Evolutionary conservation across 2,113 vertebrate genomes (phyloP).

Genomic region (Microcebus jonahi): DNA sequence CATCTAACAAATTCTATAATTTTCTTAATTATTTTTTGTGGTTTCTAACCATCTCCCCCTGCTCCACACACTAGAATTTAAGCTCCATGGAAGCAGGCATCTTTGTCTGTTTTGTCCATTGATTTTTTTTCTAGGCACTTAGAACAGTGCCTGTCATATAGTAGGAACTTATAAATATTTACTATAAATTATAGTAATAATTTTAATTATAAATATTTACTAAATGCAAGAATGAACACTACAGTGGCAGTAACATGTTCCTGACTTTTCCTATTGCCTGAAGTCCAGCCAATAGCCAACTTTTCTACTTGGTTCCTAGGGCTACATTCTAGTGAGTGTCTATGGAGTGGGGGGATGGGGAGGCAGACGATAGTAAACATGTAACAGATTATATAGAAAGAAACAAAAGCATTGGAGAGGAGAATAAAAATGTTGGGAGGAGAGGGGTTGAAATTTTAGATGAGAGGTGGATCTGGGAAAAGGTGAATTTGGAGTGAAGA

Average conservation of each 20-base stretch:
- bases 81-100: not conserved
- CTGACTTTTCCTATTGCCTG: not conserved
- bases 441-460: not conserved
- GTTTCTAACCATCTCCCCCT: not conserved
- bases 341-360: not conserved
- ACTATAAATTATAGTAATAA: too few relatives aligned
- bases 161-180: not conserved
- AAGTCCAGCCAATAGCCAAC: not conserved
- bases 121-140: not conserved
- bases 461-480: not conserved
- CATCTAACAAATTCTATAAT: not conserved
- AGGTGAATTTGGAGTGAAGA: not conserved
- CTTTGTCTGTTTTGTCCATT: not conserved
- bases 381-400: not conserved
- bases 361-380: not conserved
- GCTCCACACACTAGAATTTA: not conserved
- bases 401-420: not conserved
- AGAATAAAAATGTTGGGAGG: not conserved
- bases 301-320: not conserved
- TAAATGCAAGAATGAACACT: not conserved
- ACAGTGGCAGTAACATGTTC: not conserved
- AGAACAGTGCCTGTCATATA: not conserved
- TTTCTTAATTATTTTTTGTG: not conserved
- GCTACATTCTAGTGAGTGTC: not conserved
- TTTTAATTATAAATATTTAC: not conserved